phyloP scores from a whole-genome alignment of 2,888 invertebrate species.

The Leptinotarsa peninsularis region DNA sequence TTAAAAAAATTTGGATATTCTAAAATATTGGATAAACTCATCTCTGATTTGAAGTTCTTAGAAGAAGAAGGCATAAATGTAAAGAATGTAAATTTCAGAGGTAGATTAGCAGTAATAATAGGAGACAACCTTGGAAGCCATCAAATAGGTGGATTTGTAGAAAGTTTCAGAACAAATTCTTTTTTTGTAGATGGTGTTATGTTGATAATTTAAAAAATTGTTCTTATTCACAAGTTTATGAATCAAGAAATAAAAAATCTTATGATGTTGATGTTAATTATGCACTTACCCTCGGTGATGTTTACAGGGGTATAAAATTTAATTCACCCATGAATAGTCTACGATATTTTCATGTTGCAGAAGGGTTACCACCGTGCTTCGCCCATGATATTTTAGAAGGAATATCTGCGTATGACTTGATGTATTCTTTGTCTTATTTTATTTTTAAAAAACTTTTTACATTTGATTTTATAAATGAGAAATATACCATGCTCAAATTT shows the following conservation, averaged over 20 bases:
- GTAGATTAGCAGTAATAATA: no score
- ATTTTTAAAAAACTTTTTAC: neutral
- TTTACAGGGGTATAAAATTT: neutral
- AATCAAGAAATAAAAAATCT: neutral
- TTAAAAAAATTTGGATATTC: no score
- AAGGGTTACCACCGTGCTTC: neutral
- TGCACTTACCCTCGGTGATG: neutral
- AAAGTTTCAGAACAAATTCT: no score
- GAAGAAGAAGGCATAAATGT: no score
- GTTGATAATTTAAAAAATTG: neutral
- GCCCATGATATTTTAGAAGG: neutral
- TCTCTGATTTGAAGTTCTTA: no score
- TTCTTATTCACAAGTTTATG: neutral
- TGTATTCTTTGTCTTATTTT: neutral
- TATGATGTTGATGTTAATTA: neutral
- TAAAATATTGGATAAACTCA: no score
- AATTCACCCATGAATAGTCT: neutral
- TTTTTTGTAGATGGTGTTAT: neutral
- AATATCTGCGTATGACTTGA: neutral
- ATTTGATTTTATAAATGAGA: neutral
- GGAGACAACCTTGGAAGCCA: no score
- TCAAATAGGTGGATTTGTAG: no score
- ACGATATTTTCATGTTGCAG: neutral
- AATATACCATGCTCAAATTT: neutral
- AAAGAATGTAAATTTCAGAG: no score